phyloP scores from a whole-genome alignment of 2,888 invertebrate species.

The Tiliacea aurago region DNA sequence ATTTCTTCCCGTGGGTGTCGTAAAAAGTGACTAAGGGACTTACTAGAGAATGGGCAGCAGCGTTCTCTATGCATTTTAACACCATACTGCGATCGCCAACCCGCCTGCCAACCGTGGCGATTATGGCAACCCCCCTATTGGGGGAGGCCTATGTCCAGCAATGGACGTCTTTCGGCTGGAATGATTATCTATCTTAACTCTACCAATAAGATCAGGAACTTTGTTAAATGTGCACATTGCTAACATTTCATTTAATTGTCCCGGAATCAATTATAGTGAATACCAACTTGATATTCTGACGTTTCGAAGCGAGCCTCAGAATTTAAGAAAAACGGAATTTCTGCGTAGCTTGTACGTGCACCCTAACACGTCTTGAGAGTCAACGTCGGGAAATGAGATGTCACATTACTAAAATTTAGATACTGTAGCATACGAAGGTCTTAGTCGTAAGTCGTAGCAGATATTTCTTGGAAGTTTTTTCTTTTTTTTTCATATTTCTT shows the following conservation, averaged over 20 bases:
- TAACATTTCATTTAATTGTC: constrained; percentile 4
- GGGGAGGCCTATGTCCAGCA: too few species aligned
- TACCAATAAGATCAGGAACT: constrained; percentile 1
- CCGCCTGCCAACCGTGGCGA: too few species aligned
- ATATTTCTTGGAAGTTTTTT: neutral
- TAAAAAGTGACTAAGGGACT: too few species aligned
- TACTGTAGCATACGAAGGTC: neutral
- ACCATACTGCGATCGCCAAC: too few species aligned
- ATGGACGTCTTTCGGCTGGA: too few species aligned
- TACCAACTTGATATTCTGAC: neutral
- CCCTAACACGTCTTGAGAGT: neutral
- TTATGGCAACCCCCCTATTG: too few species aligned
- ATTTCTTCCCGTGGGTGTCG: too few species aligned
- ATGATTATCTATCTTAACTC: constrained; percentile 8
- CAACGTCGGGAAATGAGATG: constrained; percentile 22
- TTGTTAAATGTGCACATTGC: constrained; percentile 7
- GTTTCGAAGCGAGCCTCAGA: neutral
- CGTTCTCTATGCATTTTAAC: too few species aligned
- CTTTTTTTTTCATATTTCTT: too few species aligned
- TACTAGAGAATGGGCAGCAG: too few species aligned
- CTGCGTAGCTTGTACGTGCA: neutral
- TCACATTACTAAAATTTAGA: constrained; percentile 9
- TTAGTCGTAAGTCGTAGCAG: neutral
- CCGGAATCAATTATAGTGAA: constrained; percentile 8
- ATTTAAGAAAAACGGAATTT: neutral